Conservation (phyloP, 2,888 invertebrate genomes). For the Lasioglossum pauxillum region DNA sequence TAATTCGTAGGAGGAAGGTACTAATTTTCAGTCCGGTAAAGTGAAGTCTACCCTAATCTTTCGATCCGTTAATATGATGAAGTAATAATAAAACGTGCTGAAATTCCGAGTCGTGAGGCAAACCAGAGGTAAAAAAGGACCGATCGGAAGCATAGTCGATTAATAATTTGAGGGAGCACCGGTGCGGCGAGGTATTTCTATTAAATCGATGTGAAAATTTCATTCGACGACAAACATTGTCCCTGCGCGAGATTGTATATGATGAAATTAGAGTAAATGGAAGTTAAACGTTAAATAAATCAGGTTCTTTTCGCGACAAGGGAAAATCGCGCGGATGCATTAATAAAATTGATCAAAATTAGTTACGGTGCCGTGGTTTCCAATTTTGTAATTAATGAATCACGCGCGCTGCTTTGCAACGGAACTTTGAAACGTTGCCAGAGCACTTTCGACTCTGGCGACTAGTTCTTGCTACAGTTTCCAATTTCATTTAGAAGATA, state of each 20-base stretch:
- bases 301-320: conserved; percentile 4
- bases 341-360: conserved; percentile 48
- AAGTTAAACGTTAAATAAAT: conserved; percentile 24
- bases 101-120: not conserved
- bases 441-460: conserved; percentile 11
- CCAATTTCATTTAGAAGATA: conserved; percentile 49
- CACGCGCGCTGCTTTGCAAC: conserved; percentile 23
- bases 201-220: not conserved
- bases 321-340: not conserved
- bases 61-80: not conserved
- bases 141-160: not conserved
- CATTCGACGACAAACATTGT: not conserved
- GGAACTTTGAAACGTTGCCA: conserved; percentile 54
- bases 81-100: not conserved
- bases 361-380: conserved; percentile 31
- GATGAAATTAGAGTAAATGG: not conserved
- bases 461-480: conserved; percentile 40
- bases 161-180: not conserved
- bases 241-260: not conserved
- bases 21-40: too few relatives aligned
- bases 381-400: conserved; percentile 51
- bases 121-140: not conserved
- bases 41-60: not conserved
- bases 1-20: too few relatives aligned
- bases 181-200: not conserved